A percentile compares a stretch with the other conserved stretches of the same genome.
Conservation (phyloP, 2,888 invertebrate species). For the Aphodius granarius region DNA sequence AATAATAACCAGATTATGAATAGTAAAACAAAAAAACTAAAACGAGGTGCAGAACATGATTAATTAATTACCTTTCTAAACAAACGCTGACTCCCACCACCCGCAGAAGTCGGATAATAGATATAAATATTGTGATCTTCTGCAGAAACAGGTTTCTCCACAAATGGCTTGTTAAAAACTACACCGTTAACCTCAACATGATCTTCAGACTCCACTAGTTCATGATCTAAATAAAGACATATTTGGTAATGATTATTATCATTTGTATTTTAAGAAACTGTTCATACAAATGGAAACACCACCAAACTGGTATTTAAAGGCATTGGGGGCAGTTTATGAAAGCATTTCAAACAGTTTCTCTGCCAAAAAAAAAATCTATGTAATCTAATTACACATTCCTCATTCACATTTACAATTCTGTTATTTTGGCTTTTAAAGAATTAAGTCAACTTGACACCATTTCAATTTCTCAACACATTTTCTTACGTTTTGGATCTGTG, state of each 20-base stretch:
- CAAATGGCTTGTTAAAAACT: conserved; percentile 97
- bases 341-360: too few species aligned
- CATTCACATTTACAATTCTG: too few species aligned
- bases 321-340: too few species aligned
- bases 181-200: conserved; percentile 96
- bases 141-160: conserved; percentile 98
- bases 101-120: conserved; percentile 98
- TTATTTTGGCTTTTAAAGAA: too few species aligned
- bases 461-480: conserved; percentile 32
- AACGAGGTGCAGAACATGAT: conserved; percentile 6
- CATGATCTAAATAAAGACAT: conserved; percentile 67
- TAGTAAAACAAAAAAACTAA: not conserved
- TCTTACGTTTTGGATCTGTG: conserved; percentile 84
- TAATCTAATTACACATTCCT: too few species aligned
- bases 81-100: conserved; percentile 95
- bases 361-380: too few species aligned
- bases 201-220: conserved; percentile 93
- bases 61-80: conserved; percentile 83
- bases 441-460: not conserved
- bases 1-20: conserved; percentile 38
- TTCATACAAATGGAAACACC: conserved; percentile 4
- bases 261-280: not conserved
- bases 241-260: not conserved
- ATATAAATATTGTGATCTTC: conserved; percentile 99
- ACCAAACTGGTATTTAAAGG: too few species aligned